phyloP scores from a whole-genome alignment of 1,140 invertebrate genomes.

The Trichogramma pretiosum region DNA sequence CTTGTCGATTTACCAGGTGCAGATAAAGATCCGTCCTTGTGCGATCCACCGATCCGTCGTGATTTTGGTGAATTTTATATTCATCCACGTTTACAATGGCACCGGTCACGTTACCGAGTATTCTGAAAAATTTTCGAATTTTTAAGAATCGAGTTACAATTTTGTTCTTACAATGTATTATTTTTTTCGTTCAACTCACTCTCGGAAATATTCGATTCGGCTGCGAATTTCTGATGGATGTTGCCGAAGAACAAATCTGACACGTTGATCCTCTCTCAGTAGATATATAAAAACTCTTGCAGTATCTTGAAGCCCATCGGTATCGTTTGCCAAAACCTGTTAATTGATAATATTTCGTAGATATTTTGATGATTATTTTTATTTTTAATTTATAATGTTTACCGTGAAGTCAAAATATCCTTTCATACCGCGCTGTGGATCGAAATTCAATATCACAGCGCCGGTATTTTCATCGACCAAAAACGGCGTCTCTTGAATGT shows the following conservation, averaged over 20 bases:
- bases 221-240: conserved; percentile 77
- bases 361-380: neutral
- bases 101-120: conserved; percentile 74
- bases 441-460: conserved; percentile 80
- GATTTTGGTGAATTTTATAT: conserved; percentile 84
- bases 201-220: conserved; percentile 67
- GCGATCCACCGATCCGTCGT: conserved; percentile 84
- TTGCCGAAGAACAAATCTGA: conserved; percentile 82
- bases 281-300: conserved; percentile 85
- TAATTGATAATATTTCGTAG: conserved; percentile 12
- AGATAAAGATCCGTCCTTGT: conserved; percentile 90
- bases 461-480: conserved; percentile 72
- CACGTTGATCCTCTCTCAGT: conserved; percentile 83
- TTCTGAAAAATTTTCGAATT: conserved; percentile 41
- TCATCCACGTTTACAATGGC: conserved; percentile 90
- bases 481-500: conserved; percentile 71
- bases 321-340: conserved; percentile 76
- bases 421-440: conserved; percentile 92
- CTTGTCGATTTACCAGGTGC: conserved; percentile 79
- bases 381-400: conserved; percentile 13
- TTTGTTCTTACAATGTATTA: neutral
- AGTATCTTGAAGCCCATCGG: conserved; percentile 65
- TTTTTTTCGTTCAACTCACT: conserved; percentile 41
- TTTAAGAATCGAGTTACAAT: neutral
- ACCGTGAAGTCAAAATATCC: conserved; percentile 91